These are phyloP conservation scores for Rhizoglyphus robini DNA, from an alignment of 1,140 invertebrate species.

Conservation along the genomic window DNA sequence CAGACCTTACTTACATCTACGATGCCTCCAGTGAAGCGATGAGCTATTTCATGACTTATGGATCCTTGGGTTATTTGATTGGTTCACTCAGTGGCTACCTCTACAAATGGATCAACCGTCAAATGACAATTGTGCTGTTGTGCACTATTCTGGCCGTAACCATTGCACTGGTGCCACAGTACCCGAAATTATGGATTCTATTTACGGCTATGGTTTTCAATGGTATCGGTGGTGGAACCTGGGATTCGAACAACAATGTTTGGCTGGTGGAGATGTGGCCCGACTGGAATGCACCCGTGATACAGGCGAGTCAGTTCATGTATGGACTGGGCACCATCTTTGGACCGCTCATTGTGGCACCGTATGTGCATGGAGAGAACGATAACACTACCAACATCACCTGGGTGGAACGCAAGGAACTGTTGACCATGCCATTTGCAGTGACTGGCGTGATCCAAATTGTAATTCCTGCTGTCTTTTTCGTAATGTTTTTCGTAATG, in stretches of 20 bases:
- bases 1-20: conserved; percentile 13
- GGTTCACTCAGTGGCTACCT: conserved; percentile 6
- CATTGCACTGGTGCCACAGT: conserved; percentile 3
- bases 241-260: conserved; percentile 9
- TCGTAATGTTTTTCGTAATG: neutral
- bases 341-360: neutral
- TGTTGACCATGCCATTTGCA: neutral
- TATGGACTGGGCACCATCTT: conserved; percentile 13
- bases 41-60: neutral
- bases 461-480: neutral
- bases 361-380: conserved; percentile 12
- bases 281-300: neutral
- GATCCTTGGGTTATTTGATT: conserved; percentile 1
- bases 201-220: neutral
- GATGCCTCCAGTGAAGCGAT: neutral
- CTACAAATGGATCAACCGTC: conserved; percentile 17
- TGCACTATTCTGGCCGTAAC: neutral
- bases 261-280: conserved; percentile 19
- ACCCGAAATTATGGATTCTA: neutral
- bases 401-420: neutral
- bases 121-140: neutral
- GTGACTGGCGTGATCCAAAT: neutral
- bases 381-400: neutral
- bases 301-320: conserved; percentile 10
- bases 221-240: conserved; percentile 7